Conservation (phyloP, 2,888 invertebrate genomes). For the Steinernema hermaphroditum region DNA sequence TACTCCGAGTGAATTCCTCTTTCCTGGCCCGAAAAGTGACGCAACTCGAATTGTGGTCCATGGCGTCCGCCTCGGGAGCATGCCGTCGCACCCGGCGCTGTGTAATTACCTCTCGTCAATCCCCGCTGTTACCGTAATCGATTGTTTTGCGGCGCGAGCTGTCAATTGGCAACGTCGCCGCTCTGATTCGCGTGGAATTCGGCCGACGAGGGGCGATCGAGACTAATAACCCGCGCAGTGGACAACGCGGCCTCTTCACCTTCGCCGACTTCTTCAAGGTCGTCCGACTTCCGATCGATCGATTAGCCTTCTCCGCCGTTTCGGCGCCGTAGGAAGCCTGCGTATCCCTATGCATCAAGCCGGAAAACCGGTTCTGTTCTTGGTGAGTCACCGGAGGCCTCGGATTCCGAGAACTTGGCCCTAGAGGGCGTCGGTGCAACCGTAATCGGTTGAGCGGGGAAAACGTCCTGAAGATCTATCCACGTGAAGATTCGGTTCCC, state of each 20-base stretch:
- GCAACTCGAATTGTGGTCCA: no score
- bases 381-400: conserved; percentile 11
- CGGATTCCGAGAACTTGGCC: neutral
- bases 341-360: neutral
- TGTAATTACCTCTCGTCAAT: no score
- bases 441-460: no score
- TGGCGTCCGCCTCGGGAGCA: no score
- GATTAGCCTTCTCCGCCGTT: neutral
- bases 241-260: conserved; percentile 12
- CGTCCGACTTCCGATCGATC: conserved; percentile 25
- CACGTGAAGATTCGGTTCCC: no score
- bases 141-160: neutral
- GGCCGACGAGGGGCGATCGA: neutral
- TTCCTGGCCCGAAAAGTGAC: no score
- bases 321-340: neutral
- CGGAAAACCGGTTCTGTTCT: conserved; percentile 4
- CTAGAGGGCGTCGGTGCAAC: no score
- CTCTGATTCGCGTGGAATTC: conserved; percentile 24
- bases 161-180: conserved; percentile 1
- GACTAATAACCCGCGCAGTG: conserved; percentile 24
- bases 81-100: neutral
- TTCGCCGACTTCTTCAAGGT: conserved; percentile 23
- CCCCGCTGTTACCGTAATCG: neutral
- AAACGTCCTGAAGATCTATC: no score
- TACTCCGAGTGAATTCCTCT: no score